Conservation (phyloP, 2,888 invertebrate species). For the Yponomeuta malinellus region DNA sequence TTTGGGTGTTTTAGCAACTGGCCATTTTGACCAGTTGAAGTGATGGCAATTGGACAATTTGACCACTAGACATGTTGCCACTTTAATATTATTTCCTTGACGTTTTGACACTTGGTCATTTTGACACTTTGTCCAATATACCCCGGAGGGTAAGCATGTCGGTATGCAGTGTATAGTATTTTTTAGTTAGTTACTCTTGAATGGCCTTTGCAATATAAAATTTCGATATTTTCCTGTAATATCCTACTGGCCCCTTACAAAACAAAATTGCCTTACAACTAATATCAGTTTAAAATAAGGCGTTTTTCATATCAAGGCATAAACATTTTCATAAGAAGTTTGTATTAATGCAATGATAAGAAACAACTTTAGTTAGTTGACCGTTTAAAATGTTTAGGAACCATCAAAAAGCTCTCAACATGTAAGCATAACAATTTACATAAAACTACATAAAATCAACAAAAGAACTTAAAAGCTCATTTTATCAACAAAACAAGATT, state of each 20-base stretch:
- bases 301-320: constrained; percentile 53
- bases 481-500: constrained; percentile 14
- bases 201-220: background rate
- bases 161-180: background rate
- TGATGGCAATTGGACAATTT: too few relatives aligned
- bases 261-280: constrained; percentile 2
- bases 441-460: constrained; percentile 52
- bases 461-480: constrained; percentile 39
- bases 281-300: constrained; percentile 44
- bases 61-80: too few relatives aligned
- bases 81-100: too few relatives aligned
- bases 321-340: constrained; percentile 32
- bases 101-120: too few relatives aligned
- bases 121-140: too few relatives aligned
- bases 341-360: constrained; percentile 1
- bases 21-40: too few relatives aligned
- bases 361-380: constrained; percentile 15
- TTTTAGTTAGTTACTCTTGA: background rate
- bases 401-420: constrained; percentile 39
- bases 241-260: constrained; percentile 2
- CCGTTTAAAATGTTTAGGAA: constrained; percentile 46
- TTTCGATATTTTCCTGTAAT: background rate
- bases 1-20: too few relatives aligned
- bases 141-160: background rate
- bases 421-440: constrained; percentile 50